Conservation (phyloP, 2,888 invertebrate genomes). For the Drosophila conformis region DNA sequence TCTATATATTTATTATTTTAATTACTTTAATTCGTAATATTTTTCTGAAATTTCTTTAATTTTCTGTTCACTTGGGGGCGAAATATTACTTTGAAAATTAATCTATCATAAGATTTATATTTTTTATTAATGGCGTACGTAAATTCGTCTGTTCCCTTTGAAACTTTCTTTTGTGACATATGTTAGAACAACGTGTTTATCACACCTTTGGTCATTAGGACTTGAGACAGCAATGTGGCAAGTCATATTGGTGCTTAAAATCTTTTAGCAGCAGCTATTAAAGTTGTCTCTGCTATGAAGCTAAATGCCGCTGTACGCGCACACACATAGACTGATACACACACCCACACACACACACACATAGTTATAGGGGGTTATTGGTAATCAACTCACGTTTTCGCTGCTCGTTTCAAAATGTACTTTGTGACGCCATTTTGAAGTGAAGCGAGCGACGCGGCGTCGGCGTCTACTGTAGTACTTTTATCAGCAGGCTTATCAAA, state of each 20-base stretch:
- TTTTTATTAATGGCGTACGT: background rate
- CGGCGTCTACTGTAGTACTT: conserved; percentile 39
- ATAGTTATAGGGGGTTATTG: conserved; percentile 57
- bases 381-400: conserved; percentile 80
- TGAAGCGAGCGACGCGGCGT: conserved; percentile 45
- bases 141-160: background rate
- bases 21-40: background rate
- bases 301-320: conserved; percentile 43
- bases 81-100: background rate
- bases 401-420: conserved; percentile 81
- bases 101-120: background rate
- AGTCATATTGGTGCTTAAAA: conserved; percentile 45
- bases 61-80: background rate
- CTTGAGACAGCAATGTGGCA: conserved; percentile 53
- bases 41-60: background rate
- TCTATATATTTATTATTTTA: background rate
- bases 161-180: conserved; percentile 42
- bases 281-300: conserved; percentile 61
- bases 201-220: conserved; percentile 45
- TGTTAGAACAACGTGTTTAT: conserved; percentile 57
- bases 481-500: conserved; percentile 78
- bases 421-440: conserved; percentile 80
- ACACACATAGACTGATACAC: conserved; percentile 3
- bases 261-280: conserved; percentile 60
- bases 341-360: conserved; percentile 11